Evolutionary conservation across 1,140 invertebrate genomes (phyloP).

Genomic region (Eumeta japonica): DNA sequence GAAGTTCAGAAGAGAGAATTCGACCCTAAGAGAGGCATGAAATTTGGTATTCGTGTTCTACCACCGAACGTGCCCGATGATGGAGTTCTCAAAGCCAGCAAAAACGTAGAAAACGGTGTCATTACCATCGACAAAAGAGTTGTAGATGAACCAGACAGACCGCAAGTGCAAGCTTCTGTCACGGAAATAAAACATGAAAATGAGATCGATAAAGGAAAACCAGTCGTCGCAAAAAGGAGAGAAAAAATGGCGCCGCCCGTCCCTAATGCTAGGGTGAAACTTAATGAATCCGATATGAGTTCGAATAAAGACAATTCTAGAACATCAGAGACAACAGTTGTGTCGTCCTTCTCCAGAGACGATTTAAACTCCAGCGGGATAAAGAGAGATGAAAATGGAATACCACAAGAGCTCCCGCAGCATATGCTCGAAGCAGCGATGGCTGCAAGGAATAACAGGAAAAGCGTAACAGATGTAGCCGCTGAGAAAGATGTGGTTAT

Average conservation of each 20-base stretch:
- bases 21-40: conserved; percentile 59
- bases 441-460: conserved; percentile 67
- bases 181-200: conserved; percentile 41
- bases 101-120: conserved; percentile 50
- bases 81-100: conserved; percentile 48
- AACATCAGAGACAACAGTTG: conserved; percentile 22
- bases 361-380: conserved; percentile 59
- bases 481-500: conserved; percentile 39
- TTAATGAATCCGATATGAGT: conserved; percentile 27
- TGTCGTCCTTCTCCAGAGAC: conserved; percentile 34
- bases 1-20: conserved; percentile 48
- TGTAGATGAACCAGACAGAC: conserved; percentile 55
- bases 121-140: conserved; percentile 44
- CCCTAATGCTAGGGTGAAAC: conserved; percentile 45
- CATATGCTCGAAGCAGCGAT: conserved; percentile 71
- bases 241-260: conserved; percentile 53
- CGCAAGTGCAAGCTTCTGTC: conserved; percentile 25
- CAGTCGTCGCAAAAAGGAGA: conserved; percentile 51
- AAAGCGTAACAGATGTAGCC: conserved; percentile 45
- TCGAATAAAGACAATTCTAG: conserved; percentile 28
- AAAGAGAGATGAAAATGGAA: conserved; percentile 60
- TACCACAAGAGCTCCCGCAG: conserved; percentile 65
- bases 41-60: conserved; percentile 71
- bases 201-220: conserved; percentile 45
- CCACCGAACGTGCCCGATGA: conserved; percentile 57